These are phyloP conservation scores for Apantesis nais DNA, from an alignment of 2,888 invertebrate genomes.

Conservation along the genomic window DNA sequence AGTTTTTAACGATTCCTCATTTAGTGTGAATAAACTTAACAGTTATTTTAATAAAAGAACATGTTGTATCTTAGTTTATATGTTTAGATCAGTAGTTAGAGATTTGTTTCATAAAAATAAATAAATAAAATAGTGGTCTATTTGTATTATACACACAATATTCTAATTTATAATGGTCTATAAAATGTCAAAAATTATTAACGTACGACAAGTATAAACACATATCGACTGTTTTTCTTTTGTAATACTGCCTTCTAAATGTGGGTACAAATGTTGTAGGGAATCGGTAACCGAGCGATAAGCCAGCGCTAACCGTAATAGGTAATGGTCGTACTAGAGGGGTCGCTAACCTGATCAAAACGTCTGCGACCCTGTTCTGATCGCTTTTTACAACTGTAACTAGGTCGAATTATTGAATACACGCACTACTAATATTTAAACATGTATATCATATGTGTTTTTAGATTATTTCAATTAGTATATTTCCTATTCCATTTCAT, in stretches of 20 bases:
- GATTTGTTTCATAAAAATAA: not conserved
- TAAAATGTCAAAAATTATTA: not conserved
- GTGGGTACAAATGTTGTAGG: constrained; percentile 10
- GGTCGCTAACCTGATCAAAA: constrained; percentile 78
- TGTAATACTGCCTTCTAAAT: no score
- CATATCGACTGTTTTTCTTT: not conserved
- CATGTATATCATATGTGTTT: not conserved
- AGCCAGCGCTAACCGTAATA: constrained; percentile 69
- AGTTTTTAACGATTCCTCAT: not conserved
- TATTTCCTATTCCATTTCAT: constrained; percentile 8
- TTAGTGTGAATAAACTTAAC: not conserved
- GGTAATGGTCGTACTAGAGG: constrained; percentile 61
- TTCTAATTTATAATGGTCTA: no score
- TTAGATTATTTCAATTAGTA: not conserved
- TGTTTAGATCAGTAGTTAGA: not conserved
- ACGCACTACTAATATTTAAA: constrained; percentile 14
- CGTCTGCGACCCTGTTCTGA: constrained; percentile 74
- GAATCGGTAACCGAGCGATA: constrained; percentile 56
- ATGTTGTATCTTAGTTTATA: not conserved
- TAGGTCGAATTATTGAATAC: constrained; percentile 60
- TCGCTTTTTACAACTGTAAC: constrained; percentile 69
- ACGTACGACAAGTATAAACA: not conserved
- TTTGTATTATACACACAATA: not conserved
- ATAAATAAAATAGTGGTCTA: not conserved
- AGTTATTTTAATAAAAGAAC: not conserved